Base-by-base conservation (phyloP, 1,140 invertebrate genomes). In the Brachionus rubens region DNA sequence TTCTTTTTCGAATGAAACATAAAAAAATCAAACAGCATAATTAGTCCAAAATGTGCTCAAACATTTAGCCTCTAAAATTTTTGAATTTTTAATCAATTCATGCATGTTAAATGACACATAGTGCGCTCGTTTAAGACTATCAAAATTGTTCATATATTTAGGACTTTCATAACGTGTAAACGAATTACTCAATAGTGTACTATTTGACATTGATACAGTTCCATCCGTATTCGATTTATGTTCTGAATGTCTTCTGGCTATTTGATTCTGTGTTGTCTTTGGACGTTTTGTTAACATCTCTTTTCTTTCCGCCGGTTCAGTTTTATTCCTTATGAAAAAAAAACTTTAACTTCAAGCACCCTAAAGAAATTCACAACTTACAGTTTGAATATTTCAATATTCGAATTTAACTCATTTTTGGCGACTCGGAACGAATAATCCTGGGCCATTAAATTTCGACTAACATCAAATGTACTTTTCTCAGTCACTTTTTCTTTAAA, bases 11-110 rank as follows among this genome's bases (percentile, higher is more conserved):
- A 28, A 6, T 28, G n/a, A 54, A 54, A 54, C 9, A 28, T 54
- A 2, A 54, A 59, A 59, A 59, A 3, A 9, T n/a, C 36, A 59
- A 3, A 59, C n/a, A 36, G 33, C 3, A 65, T 65, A 65, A 43
- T 65, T 65, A 12, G 21, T 43, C 59, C 59, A 65, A 65, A 65
- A 65, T 12, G 59, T 65, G 4, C 36, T 43, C 59, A 65, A 65
- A 46, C 59, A 43, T 43, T 41, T 65, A 0, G 59, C 16, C 21
- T 65, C 59, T 24, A 65, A 24, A 14, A 65, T 65, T 65, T 65
- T 65, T n/a, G 59, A 28, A 43, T 65, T 65, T 65, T 65, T 65
- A 12, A 65, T 65, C 12, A 65, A 26, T 3, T 65, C 36, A 26
- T 65, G 36, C 14, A 65, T 65, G 9, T 65, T 65, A 24, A 65